Base-by-base conservation (phyloP, 35 echinoderm and acorn worm species). In the Chiridota heheva region DNA sequence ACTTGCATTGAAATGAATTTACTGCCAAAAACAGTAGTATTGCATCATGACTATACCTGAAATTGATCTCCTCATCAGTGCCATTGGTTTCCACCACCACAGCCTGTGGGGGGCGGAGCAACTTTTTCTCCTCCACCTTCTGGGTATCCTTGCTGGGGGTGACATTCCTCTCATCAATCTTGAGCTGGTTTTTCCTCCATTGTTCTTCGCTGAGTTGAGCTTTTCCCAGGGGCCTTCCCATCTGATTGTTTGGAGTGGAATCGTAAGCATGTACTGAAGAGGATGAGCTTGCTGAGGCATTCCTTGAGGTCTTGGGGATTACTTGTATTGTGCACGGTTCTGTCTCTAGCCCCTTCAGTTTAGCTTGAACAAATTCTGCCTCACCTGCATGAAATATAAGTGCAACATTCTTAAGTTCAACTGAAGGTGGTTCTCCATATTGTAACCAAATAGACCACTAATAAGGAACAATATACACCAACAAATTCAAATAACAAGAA, bases 291-390 rank as follows among this genome's bases (percentile, higher is more conserved):
- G 48, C 46, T 4, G 63, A 66, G 8, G 22, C 17, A 40, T 77
- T 77, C 24, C 73, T 56, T n/a, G 25, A 38, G 64, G 60, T 70
- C 29, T 68, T 70, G 34, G 78, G 32, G 47, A 87, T 93, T 18
- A 85, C 70, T 46, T 82, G 77, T 20, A 93, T 84, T 60, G 58
- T 24, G 55, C 84, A 88, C 35, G 77, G 70, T 26, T 93, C 90
- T 7, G 81, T 63, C 70, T 93, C 90, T 16, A 93, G 60, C 17
- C 90, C 90, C 55, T 93, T 93, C 59, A 93, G 69, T 40, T 93
- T 93, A 63, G 90, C 90, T 77, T 86, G 84, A 43, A 72, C 90
- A 70, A 87, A 70, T 42, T 93, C 90, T 1, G 90, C 76, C 39
- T 93, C 78, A 87, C 76, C 90, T 92, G 27, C 5, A 40, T 30